These are phyloP conservation scores for Alloscopus bannaensis DNA, from an alignment of 2,888 invertebrate genomes.

Conservation along the genomic window DNA sequence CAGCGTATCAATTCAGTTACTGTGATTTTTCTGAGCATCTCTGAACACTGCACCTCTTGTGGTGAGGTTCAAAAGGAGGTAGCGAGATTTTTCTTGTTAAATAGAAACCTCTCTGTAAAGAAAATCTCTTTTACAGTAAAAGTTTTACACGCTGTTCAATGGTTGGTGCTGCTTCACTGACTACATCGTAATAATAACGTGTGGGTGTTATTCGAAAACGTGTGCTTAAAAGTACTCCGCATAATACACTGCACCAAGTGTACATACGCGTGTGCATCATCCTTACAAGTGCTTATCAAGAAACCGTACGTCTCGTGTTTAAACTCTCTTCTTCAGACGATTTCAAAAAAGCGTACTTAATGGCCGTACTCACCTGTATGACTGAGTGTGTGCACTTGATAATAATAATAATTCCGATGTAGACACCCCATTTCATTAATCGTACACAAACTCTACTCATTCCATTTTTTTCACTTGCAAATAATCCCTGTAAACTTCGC, in stretches of 20 bases:
- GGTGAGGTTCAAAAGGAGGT: too few relatives aligned
- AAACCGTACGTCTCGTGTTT: not conserved
- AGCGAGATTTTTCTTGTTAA: too few relatives aligned
- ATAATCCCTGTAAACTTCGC: constrained; percentile 8
- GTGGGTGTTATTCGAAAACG: constrained; percentile 19
- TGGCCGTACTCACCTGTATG: too few relatives aligned
- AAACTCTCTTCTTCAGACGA: too few relatives aligned
- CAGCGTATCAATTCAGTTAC: too few relatives aligned
- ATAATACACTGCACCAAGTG: not conserved
- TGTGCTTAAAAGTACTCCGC: not conserved
- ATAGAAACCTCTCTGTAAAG: too few relatives aligned
- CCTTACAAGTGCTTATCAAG: constrained; percentile 7
- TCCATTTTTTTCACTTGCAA: too few relatives aligned
- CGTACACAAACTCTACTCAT: too few relatives aligned
- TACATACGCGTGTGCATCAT: not conserved
- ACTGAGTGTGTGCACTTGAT: not conserved
- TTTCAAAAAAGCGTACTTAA: too few relatives aligned
- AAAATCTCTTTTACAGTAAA: not conserved
- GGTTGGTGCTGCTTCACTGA: not conserved
- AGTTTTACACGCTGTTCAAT: not conserved
- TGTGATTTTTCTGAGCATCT: too few relatives aligned
- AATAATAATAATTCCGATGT: not conserved
- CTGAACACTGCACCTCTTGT: too few relatives aligned
- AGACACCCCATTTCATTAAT: constrained; percentile 20
- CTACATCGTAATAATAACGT: constrained; percentile 8